Evolutionary conservation across 2,888 invertebrate genomes (phyloP).

Genomic region (Colostygia pectinataria): DNA sequence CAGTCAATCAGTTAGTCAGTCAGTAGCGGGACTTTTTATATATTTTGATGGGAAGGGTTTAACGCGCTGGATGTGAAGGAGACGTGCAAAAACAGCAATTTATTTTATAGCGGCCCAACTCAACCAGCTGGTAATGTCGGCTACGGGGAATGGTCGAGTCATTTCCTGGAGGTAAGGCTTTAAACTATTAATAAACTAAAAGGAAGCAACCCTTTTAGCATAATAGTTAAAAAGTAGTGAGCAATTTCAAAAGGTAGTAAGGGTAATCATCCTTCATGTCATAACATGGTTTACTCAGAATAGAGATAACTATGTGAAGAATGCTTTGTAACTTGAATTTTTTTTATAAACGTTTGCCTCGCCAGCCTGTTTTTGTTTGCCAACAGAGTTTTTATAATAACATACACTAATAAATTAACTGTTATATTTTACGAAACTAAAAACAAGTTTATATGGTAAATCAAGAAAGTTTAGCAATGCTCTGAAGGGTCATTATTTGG

Average conservation of each 20-base stretch:
- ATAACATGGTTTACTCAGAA: background rate
- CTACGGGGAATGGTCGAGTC: slow-evolving; percentile 14
- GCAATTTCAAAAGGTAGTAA: background rate
- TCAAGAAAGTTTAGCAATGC: too few species aligned
- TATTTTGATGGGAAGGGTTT: slow-evolving; percentile 25
- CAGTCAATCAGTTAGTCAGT: too few species aligned
- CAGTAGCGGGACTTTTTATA: too few species aligned
- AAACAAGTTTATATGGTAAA: too few species aligned
- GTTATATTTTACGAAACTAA: too few species aligned
- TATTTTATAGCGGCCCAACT: slow-evolving; percentile 34
- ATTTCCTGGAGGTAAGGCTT: slow-evolving; percentile 18
- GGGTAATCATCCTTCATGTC: background rate
- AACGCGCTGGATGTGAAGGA: slow-evolving; percentile 20
- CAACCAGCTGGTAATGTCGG: slow-evolving; percentile 14
- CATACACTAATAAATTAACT: too few species aligned
- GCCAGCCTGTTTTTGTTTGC: too few species aligned
- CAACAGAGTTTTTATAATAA: too few species aligned
- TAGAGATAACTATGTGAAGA: too few species aligned
- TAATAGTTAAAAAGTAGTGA: slow-evolving; percentile 15
- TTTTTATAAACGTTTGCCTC: too few species aligned
- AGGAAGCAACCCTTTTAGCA: slow-evolving; percentile 19
- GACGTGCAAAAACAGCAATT: slow-evolving; percentile 38
- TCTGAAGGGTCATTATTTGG: too few species aligned
- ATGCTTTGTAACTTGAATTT: background rate
- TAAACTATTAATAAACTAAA: slow-evolving; percentile 24